Evolutionary conservation across 2,797 vertebrate genomes (phyloP).

Genomic region (Myotis pilosus): DNA sequence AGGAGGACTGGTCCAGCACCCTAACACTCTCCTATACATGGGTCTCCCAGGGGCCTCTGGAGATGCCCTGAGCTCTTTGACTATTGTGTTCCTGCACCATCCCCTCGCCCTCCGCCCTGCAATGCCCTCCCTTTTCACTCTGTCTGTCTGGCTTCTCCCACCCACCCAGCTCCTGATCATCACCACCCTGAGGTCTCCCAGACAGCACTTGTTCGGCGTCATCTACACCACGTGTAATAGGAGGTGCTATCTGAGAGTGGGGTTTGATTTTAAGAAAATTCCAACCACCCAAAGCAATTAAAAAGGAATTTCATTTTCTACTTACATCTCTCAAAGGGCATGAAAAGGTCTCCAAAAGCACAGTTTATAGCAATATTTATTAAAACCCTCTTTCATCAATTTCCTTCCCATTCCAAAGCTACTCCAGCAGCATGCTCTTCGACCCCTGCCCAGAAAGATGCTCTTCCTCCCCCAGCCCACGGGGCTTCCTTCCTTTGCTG

Average conservation of each 20-base stretch:
- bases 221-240: neutral
- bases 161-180: neutral
- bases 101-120: neutral
- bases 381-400: neutral
- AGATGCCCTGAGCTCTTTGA: neutral
- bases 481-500: neutral
- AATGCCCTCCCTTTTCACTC: neutral
- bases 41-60: neutral
- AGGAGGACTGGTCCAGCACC: accelerated
- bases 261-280: neutral
- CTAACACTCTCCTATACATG: neutral
- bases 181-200: too few relatives aligned
- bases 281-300: neutral
- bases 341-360: neutral
- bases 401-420: neutral
- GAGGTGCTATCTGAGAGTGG: neutral
- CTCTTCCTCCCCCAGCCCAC: neutral
- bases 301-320: slow-evolving; percentile 32
- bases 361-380: neutral
- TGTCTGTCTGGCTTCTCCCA: neutral
- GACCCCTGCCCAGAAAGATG: neutral
- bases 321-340: slow-evolving; percentile 18
- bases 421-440: neutral
- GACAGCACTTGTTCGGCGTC: neutral
- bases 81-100: neutral